Conservation (phyloP, 2,888 invertebrate species). For the Brenthis ino region DNA sequence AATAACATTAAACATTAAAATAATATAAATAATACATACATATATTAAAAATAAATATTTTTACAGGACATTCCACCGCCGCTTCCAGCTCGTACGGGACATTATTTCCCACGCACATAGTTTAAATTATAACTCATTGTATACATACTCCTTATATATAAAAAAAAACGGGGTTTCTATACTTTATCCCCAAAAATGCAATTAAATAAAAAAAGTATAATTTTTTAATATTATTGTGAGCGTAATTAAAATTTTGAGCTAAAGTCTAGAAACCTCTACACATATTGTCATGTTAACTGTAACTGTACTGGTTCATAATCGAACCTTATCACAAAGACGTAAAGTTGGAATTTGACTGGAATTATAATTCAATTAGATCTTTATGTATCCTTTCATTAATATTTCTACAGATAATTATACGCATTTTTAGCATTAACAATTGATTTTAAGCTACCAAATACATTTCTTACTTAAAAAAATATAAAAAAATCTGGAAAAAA, state of each 20-base stretch:
- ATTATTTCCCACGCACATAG: constrained; percentile 77
- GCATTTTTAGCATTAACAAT: constrained; percentile 4
- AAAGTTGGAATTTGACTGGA: constrained; percentile 18
- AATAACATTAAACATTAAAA: too few species aligned
- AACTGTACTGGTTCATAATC: constrained; percentile 14
- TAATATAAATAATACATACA: background rate
- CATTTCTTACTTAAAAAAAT: too few species aligned
- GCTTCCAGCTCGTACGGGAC: constrained; percentile 75
- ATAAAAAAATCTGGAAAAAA: too few species aligned
- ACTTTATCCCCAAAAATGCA: background rate
- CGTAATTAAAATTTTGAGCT: background rate
- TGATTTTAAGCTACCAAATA: background rate
- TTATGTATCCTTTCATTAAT: background rate
- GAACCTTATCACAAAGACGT: constrained; percentile 16
- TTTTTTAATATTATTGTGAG: background rate
- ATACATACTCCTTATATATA: constrained; percentile 1
- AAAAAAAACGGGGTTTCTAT: constrained; percentile 1
- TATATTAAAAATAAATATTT: background rate
- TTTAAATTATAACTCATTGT: constrained; percentile 27
- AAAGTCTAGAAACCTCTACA: constrained; percentile 9
- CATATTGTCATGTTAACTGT: constrained; percentile 4
- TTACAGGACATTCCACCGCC: constrained; percentile 75
- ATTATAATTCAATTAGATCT: background rate
- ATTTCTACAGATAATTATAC: background rate
- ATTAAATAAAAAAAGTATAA: background rate